These are phyloP conservation scores for Lates calcarifer DNA, from an alignment of 2,113 vertebrate genomes.

Conservation along the genomic window DNA sequence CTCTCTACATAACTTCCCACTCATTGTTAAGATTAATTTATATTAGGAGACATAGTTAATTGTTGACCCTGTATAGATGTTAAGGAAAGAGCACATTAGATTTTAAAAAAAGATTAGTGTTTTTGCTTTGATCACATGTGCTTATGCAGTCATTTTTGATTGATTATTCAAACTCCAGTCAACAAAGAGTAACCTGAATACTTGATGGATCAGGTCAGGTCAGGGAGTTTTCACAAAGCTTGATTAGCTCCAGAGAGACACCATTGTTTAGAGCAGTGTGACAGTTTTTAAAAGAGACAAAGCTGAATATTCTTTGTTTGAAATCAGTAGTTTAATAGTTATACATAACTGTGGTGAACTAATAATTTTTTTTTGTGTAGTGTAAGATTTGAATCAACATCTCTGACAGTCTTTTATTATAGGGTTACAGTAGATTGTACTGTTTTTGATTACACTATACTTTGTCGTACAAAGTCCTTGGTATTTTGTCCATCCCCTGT, in stretches of 20 bases:
- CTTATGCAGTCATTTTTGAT: constrained; percentile 1
- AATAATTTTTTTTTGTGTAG: not conserved
- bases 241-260: not conserved
- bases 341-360: not conserved
- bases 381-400: constrained; percentile 3
- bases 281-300: not conserved
- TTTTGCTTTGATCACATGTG: not conserved
- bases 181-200: not conserved
- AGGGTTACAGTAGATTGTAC: not conserved
- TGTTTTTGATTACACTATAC: not conserved
- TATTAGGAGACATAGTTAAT: not conserved
- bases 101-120: not conserved
- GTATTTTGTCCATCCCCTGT: constrained; percentile 17
- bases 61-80: not conserved
- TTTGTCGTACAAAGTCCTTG: not conserved
- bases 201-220: not conserved
- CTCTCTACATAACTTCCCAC: too few species aligned
- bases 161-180: constrained; percentile 6
- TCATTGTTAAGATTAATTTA: not conserved
- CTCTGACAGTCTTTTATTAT: constrained; percentile 14
- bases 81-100: too few species aligned
- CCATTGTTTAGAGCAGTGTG: not conserved
- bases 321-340: not conserved
- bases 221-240: not conserved
- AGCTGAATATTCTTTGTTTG: not conserved